Conservation (phyloP, 2,113 vertebrate species). For the Taurulus bubalis region DNA sequence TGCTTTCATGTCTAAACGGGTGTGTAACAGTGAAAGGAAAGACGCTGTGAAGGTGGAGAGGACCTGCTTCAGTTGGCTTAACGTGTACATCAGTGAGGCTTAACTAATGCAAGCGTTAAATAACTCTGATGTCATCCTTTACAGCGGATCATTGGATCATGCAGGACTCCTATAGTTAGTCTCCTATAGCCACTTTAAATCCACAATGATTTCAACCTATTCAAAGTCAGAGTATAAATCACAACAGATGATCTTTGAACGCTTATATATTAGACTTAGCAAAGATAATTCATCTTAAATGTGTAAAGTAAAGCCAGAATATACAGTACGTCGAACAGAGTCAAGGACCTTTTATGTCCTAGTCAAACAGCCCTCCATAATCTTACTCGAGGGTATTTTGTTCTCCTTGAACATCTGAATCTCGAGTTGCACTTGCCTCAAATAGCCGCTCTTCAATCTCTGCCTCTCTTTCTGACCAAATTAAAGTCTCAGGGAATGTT, state of each 20-base stretch:
- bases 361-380: slow-evolving; percentile 48
- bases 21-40: slow-evolving; percentile 2
- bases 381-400: slow-evolving; percentile 55
- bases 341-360: slow-evolving; percentile 56
- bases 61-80: slow-evolving; percentile 52
- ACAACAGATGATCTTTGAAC: slow-evolving; percentile 33
- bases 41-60: slow-evolving; percentile 17
- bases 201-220: slow-evolving; percentile 33
- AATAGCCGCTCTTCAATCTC: slow-evolving; percentile 73
- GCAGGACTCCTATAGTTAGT: slow-evolving; percentile 59
- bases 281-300: slow-evolving; percentile 36
- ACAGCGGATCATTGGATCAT: slow-evolving; percentile 50
- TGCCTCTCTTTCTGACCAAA: slow-evolving; percentile 62
- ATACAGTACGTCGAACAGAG: slow-evolving; percentile 36
- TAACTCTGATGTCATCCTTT: slow-evolving; percentile 53
- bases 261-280: slow-evolving; percentile 30
- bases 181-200: slow-evolving; percentile 45
- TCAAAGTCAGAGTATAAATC: slow-evolving; percentile 35
- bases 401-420: slow-evolving; percentile 69
- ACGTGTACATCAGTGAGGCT: slow-evolving; percentile 51
- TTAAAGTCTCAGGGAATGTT: slow-evolving; percentile 68
- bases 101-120: slow-evolving; percentile 61
- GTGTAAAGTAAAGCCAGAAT: slow-evolving; percentile 29
- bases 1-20: slow-evolving; percentile 14
- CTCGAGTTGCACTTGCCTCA: slow-evolving; percentile 72